phyloP scores from a whole-genome alignment of 53 echinoderm and acorn worm species.

The Pentamera pediparva region DNA sequence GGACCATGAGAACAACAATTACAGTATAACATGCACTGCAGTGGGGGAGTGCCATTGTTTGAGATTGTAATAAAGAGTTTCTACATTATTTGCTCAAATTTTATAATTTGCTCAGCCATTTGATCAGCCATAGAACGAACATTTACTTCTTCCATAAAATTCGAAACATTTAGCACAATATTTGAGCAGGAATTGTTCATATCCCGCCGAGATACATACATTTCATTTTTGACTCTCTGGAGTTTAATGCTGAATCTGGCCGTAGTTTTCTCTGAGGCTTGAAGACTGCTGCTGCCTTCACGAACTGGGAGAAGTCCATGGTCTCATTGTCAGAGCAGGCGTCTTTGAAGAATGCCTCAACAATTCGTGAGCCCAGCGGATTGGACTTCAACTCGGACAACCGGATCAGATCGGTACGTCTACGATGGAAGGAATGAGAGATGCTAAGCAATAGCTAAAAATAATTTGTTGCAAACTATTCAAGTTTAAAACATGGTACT shows the following conservation, averaged over 20 bases:
- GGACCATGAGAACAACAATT: too few species aligned
- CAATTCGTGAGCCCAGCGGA: conserved; percentile 83
- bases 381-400: conserved; percentile 89
- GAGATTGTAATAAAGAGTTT: too few species aligned
- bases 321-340: conserved; percentile 49
- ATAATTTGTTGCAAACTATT: too few species aligned
- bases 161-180: neutral
- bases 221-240: conserved; percentile 72
- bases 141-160: neutral
- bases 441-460: too few species aligned
- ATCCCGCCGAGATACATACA: neutral
- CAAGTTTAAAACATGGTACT: too few species aligned
- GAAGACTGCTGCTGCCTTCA: conserved; percentile 77
- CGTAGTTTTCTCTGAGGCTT: conserved; percentile 56
- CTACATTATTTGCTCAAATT: neutral
- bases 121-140: neutral
- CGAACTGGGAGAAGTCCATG: conserved; percentile 92
- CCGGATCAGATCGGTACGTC: conserved; percentile 51
- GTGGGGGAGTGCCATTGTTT: too few species aligned
- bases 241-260: conserved; percentile 47
- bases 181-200: neutral
- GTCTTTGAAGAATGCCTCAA: conserved; percentile 79
- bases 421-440: neutral
- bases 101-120: neutral
- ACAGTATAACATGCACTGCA: too few species aligned